Percentiles rank a stretch among this genome's conserved stretches.
Evolutionary conservation across 2,888 invertebrate genomes (phyloP).

Genomic region (Temnothorax unifasciatus): DNA sequence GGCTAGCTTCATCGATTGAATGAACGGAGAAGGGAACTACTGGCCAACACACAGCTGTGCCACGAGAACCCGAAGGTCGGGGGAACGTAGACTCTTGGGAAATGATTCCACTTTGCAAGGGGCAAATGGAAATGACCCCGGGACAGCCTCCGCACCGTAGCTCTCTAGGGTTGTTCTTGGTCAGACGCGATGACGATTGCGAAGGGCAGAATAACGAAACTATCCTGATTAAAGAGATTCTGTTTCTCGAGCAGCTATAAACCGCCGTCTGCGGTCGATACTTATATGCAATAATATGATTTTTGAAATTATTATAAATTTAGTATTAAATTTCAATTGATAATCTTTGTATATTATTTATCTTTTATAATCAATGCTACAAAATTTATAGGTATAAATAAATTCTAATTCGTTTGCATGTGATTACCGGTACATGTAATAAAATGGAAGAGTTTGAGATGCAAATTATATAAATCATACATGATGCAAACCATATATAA

Average conservation of each 20-base stretch:
- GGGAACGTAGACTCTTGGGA: conserved; percentile 81
- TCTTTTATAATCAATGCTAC: background rate
- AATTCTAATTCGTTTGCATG: background rate
- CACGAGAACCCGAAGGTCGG: conserved; percentile 74
- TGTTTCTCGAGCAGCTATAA: conserved; percentile 21
- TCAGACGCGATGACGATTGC: conserved; percentile 80
- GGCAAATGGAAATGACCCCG: conserved; percentile 85
- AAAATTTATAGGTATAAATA: background rate
- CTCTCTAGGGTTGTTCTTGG: conserved; percentile 81
- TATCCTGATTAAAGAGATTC: conserved; percentile 67
- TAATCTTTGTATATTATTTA: background rate
- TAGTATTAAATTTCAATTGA: background rate
- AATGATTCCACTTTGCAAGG: conserved; percentile 85
- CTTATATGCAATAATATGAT: background rate
- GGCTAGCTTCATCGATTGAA: conserved; percentile 59
- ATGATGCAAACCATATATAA: background rate
- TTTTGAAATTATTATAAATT: background rate
- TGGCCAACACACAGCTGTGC: conserved; percentile 73
- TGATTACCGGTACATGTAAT: background rate
- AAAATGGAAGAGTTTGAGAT: background rate
- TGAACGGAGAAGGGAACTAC: conserved; percentile 66
- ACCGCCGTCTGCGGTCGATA: background rate
- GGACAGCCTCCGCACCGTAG: conserved; percentile 78
- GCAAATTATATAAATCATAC: background rate
- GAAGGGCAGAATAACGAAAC: conserved; percentile 63